phyloP scores from a whole-genome alignment of 2,113 vertebrate genomes.

The Vidua chalybeata region DNA sequence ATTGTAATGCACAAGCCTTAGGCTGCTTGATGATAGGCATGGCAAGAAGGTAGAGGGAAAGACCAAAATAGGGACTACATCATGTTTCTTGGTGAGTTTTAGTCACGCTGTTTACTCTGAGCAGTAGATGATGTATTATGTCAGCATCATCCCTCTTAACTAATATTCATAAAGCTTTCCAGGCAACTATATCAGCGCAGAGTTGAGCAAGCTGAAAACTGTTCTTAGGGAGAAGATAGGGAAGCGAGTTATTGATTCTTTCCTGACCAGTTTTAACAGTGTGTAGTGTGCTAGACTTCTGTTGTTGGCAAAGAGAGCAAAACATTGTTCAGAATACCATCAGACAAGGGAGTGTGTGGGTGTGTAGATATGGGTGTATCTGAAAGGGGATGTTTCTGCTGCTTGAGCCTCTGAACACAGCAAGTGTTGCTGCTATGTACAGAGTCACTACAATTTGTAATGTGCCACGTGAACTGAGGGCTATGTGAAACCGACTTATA shows the following conservation, averaged over 20 bases:
- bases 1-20: background rate
- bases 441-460: background rate
- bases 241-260: background rate
- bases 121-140: background rate
- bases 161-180: background rate
- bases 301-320: background rate
- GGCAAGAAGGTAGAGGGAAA: background rate
- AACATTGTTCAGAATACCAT: background rate
- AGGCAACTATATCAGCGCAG: background rate
- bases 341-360: background rate
- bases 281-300: background rate
- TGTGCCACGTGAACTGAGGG: background rate
- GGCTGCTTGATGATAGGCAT: background rate
- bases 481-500: background rate
- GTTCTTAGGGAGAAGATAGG: background rate
- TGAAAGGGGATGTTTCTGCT: background rate
- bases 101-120: background rate
- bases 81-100: background rate
- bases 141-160: background rate
- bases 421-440: background rate
- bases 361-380: background rate
- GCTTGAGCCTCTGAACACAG: background rate
- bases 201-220: background rate
- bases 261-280: background rate
- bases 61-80: background rate